Conservation (phyloP, 1,140 invertebrate species). For the Drosophila arawakana region DNA sequence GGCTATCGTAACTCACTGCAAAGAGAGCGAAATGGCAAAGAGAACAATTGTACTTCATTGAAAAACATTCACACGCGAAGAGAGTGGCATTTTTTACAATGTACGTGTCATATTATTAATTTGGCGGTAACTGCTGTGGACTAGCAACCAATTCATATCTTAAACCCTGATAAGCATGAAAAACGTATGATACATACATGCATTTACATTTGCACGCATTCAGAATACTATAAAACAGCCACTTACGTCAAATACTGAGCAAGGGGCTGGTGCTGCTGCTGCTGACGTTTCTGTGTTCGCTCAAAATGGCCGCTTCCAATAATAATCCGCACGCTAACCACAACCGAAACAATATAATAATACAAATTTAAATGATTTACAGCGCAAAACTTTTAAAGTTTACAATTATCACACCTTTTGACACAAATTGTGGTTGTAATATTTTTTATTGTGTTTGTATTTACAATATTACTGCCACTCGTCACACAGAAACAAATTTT, state of each 20-base stretch:
- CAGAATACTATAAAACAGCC: background rate
- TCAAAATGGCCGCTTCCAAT: conserved; percentile 73
- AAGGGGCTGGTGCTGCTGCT: conserved; percentile 30
- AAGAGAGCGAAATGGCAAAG: conserved; percentile 23
- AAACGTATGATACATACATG: background rate
- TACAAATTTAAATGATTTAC: conserved; percentile 7
- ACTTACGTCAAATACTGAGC: conserved; percentile 55
- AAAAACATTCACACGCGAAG: conserved; percentile 20
- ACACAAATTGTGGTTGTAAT: conserved; percentile 5
- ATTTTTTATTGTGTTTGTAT: conserved; percentile 43
- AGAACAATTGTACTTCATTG: conserved; percentile 14
- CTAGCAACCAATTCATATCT: conserved; percentile 2
- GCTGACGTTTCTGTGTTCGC: conserved; percentile 74
- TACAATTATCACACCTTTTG: background rate
- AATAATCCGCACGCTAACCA: conserved; percentile 40
- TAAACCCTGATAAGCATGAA: background rate
- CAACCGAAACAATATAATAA: background rate
- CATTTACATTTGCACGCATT: background rate
- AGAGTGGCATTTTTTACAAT: conserved; percentile 8
- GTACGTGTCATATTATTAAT: conserved; percentile 11
- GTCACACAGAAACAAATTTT: conserved; percentile 57
- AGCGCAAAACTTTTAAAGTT: background rate
- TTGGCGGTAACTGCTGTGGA: background rate
- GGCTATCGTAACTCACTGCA: conserved; percentile 43
- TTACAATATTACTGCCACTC: conserved; percentile 47